These are phyloP conservation scores for Chouioia cunea DNA, from an alignment of 2,888 invertebrate genomes.

Conservation along the genomic window DNA sequence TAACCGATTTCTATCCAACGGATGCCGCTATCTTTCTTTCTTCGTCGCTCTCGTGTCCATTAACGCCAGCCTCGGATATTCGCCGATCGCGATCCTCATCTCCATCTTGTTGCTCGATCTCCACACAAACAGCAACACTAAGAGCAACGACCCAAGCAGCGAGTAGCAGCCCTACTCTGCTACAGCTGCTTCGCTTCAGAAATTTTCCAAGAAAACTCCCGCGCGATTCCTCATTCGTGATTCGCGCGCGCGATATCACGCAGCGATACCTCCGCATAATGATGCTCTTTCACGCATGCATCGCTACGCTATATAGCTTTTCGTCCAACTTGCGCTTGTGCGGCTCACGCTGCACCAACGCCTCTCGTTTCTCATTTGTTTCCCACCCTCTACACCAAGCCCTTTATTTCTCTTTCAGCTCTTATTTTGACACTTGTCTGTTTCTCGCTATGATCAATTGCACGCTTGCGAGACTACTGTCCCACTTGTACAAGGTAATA, in stretches of 20 bases:
- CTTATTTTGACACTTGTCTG: too few relatives aligned
- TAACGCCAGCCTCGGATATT: conserved; percentile 51
- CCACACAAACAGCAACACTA: too few relatives aligned
- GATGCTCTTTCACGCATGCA: conserved; percentile 28
- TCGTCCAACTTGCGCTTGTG: too few relatives aligned
- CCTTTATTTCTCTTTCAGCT: conserved; percentile 14
- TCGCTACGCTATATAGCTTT: too few relatives aligned
- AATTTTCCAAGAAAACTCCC: conserved; percentile 36
- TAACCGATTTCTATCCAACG: conserved; percentile 63
- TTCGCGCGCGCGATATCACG: conserved; percentile 49
- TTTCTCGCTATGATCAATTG: too few relatives aligned
- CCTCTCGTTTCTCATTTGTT: conserved; percentile 43
- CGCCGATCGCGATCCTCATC: conserved; percentile 20
- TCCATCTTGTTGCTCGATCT: too few relatives aligned
- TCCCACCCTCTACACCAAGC: not conserved
- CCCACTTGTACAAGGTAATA: conserved; percentile 20
- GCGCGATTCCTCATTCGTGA: conserved; percentile 13
- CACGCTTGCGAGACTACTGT: conserved; percentile 1
- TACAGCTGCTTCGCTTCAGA: too few relatives aligned
- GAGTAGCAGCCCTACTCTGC: too few relatives aligned
- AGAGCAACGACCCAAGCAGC: too few relatives aligned
- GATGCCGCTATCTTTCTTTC: not conserved
- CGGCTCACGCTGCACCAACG: conserved; percentile 4
- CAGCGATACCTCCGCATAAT: conserved; percentile 51
- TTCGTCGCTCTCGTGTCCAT: not conserved